These are phyloP conservation scores for Augochlorella aurata DNA, from an alignment of 2,888 invertebrate genomes.

Conservation along the genomic window DNA sequence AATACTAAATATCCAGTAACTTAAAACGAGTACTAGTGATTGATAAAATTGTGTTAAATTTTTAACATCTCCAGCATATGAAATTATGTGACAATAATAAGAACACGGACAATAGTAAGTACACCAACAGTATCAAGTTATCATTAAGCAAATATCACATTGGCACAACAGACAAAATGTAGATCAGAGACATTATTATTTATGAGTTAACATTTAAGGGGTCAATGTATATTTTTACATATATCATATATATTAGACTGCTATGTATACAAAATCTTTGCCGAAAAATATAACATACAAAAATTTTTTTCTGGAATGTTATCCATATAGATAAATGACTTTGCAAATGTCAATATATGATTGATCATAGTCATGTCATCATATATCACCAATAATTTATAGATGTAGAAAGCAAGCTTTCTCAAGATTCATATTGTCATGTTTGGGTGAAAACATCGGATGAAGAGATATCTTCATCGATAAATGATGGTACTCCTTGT, in stretches of 20 bases:
- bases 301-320: constrained; percentile 20
- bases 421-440: constrained; percentile 47
- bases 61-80: not conserved
- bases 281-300: constrained; percentile 52
- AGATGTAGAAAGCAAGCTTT: constrained; percentile 15
- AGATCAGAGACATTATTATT: not conserved
- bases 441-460: constrained; percentile 41
- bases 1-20: not conserved
- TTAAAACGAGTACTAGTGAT: not conserved
- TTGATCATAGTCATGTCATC: not conserved
- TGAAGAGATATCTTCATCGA: constrained; percentile 46
- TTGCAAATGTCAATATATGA: constrained; percentile 28
- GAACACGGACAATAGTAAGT: too few relatives aligned
- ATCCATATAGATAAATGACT: constrained; percentile 32
- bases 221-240: constrained; percentile 23
- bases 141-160: not conserved
- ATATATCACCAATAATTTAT: constrained; percentile 37
- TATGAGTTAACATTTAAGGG: constrained; percentile 28
- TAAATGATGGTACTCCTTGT: constrained; percentile 48
- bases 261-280: constrained; percentile 43
- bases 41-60: constrained; percentile 1
- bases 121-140: not conserved
- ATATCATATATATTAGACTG: constrained; percentile 37
- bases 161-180: not conserved
- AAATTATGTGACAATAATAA: not conserved